Evolutionary conservation across 1,140 invertebrate genomes (phyloP).

Genomic region (Bombus polaris): DNA sequence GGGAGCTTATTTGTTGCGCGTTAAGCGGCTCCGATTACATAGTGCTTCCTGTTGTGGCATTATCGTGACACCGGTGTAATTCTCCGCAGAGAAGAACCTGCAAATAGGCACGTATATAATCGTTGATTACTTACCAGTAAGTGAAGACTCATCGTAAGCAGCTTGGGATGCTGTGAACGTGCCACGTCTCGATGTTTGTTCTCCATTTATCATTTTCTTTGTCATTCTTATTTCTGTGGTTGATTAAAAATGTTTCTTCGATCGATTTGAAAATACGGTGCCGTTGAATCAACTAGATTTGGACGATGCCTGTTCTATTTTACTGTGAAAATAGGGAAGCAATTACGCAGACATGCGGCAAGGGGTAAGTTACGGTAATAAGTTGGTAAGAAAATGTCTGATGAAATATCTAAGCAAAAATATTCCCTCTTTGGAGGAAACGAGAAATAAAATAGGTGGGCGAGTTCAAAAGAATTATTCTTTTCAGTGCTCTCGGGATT

Average conservation of each 20-base stretch:
- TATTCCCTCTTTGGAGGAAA: background rate
- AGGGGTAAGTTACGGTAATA: background rate
- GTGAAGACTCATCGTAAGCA: background rate
- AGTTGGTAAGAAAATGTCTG: background rate
- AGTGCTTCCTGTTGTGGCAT: slow-evolving; percentile 30
- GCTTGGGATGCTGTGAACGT: slow-evolving; percentile 18
- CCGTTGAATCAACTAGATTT: background rate
- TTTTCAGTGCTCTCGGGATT: background rate
- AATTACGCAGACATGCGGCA: background rate
- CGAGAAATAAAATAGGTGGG: background rate
- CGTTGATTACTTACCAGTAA: slow-evolving; percentile 9
- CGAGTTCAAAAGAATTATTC: slow-evolving; percentile 4
- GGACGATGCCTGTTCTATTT: background rate
- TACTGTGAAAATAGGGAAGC: background rate
- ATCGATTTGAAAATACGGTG: too few species aligned
- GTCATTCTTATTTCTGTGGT: background rate
- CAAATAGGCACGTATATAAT: background rate
- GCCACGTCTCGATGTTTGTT: background rate
- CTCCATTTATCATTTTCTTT: too few species aligned
- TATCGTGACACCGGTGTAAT: slow-evolving; percentile 7
- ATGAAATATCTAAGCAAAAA: background rate
- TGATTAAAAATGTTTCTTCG: background rate
- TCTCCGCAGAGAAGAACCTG: background rate
- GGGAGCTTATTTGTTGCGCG: slow-evolving; percentile 8
- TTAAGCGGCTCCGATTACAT: background rate